phyloP scores from a whole-genome alignment of 2,888 invertebrate species.

The Chrysomela aeneicollis region DNA sequence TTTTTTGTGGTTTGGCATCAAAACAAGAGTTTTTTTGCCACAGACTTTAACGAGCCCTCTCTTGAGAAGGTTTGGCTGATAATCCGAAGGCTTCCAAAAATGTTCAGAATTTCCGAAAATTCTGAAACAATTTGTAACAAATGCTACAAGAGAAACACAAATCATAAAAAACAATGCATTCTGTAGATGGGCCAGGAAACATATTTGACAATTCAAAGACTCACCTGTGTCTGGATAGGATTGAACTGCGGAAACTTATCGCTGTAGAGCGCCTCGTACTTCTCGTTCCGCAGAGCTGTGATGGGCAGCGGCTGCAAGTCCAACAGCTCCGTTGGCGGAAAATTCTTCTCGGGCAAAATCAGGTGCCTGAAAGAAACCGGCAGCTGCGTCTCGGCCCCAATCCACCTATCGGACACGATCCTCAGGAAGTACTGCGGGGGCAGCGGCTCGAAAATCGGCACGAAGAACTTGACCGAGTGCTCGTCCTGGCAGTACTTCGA shows the following conservation, averaged over 20 bases:
- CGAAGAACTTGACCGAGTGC: conserved; percentile 96
- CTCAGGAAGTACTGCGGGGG: conserved; percentile 98
- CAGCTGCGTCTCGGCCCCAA: conserved; percentile 93
- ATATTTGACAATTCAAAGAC: too few relatives aligned
- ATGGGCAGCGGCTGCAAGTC: conserved; percentile 96
- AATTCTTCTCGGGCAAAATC: conserved; percentile 96
- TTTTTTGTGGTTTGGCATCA: too few relatives aligned
- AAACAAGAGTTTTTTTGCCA: too few relatives aligned
- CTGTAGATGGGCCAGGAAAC: too few relatives aligned
- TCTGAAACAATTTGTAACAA: too few relatives aligned
- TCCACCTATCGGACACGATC: conserved; percentile 90
- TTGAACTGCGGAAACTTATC: conserved; percentile 94
- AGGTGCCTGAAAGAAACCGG: conserved; percentile 93
- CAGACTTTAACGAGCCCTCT: too few relatives aligned
- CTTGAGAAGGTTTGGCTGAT: too few relatives aligned
- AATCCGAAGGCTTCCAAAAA: too few relatives aligned
- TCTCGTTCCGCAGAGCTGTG: conserved; percentile 87
- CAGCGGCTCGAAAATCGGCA: conserved; percentile 97
- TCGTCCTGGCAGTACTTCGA: conserved; percentile 94
- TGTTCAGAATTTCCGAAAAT: too few relatives aligned
- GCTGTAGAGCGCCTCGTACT: conserved; percentile 85
- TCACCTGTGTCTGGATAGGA: conserved; percentile 98
- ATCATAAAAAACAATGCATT: too few relatives aligned
- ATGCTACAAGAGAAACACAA: too few relatives aligned
- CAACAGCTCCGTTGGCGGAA: conserved; percentile 95